Evolutionary conservation across 1,140 invertebrate species (phyloP), one percentile per base, ranked within the genome.

Genomic region (Condylostylus longicornis): DNA sequence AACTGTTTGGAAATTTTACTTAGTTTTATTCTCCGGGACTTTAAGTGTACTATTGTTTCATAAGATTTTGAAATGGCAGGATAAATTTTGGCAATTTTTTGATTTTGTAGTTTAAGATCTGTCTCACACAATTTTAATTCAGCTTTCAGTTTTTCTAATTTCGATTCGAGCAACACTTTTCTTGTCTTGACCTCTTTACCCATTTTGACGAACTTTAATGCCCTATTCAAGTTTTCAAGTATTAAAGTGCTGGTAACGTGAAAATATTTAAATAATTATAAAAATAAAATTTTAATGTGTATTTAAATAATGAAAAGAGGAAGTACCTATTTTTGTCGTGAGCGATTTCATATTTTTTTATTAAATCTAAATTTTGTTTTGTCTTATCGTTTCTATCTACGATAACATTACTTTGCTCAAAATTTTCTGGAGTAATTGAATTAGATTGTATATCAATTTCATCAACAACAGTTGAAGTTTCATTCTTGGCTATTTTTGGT

Each of bases 21-120:
- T 2, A 58, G 33, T 31, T 53, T 58, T n/a, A 29, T 43, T 10
- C 55, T 49, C 40, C 50, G 53, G 29, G 52, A 42, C 34, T 54
- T 54, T 7, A 58, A 31, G 8, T 49, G 49, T 33, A 47, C 48
- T 14, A 60, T 55, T 6, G 52, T 46, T 39, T 59, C 46, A 33
- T 60, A 49, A 14, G 42, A 53, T 35, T 44, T 32, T 20, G 53
- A 49, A 23, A 60, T 59, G 31, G 50, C 42, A 8, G 57, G 54
- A 38, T 53, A 49, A 18, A 59, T 50, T 14, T 39, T 41, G 1
- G 49, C 33, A 21, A 57, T 37, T 38, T 50, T 54, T 23, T 42
- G 20, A 30, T 60, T 46, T 43, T 60, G 50, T 33, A 44, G 29
- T 23, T 45, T 46, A 8, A 50, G 38, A 3, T 42, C 32, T 13